phyloP scores from a whole-genome alignment of 2,113 vertebrate genomes.

The Emydura subglobosa region DNA sequence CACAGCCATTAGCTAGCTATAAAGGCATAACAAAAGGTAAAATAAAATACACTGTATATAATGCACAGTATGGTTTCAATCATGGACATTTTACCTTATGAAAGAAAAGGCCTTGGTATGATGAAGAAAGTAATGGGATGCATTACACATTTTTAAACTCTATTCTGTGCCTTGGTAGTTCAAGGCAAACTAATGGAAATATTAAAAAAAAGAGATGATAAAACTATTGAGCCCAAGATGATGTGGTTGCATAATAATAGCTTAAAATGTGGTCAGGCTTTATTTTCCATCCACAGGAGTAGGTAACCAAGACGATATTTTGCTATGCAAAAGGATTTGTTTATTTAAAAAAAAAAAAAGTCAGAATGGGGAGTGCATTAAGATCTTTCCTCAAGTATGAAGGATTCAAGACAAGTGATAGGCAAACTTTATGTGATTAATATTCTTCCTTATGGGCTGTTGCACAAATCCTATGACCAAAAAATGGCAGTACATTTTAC shows the following conservation, averaged over 20 bases:
- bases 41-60: background rate
- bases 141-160: constrained; percentile 18
- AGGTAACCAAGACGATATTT: constrained; percentile 23
- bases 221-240: constrained; percentile 58
- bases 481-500: constrained; percentile 62
- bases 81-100: constrained; percentile 31
- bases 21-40: background rate
- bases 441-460: constrained; percentile 37
- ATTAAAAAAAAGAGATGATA: constrained; percentile 50
- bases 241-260: background rate
- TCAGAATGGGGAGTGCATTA: background rate
- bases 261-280: background rate
- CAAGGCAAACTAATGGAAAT: constrained; percentile 60
- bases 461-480: constrained; percentile 45
- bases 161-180: constrained; percentile 37
- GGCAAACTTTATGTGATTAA: constrained; percentile 50
- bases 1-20: background rate
- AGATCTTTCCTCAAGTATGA: background rate
- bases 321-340: background rate
- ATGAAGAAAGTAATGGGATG: constrained; percentile 29
- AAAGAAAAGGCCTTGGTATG: constrained; percentile 41
- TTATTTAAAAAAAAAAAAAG: background rate
- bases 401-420: constrained; percentile 47
- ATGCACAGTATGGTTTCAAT: background rate
- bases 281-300: background rate